These are phyloP conservation scores for Mesoligia furuncula DNA, from an alignment of 2,888 invertebrate species.

Conservation along the genomic window DNA sequence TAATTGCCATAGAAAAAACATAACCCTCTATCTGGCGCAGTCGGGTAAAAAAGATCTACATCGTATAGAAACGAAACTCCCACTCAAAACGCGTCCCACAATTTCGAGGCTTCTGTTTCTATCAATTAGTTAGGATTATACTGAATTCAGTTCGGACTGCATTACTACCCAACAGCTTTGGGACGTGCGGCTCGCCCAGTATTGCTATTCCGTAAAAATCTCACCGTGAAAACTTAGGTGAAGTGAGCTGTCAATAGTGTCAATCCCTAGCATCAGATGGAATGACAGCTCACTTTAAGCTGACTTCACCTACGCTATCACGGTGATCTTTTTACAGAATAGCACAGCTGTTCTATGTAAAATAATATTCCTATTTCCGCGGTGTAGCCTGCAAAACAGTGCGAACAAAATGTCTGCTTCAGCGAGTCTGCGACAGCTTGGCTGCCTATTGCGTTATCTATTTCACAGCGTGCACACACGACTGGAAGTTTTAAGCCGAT, in stretches of 20 bases:
- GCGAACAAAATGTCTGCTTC: background rate
- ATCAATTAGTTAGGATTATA: background rate
- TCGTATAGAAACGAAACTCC: background rate
- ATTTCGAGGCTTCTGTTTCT: background rate
- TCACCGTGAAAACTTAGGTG: too few relatives aligned
- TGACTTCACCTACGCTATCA: too few relatives aligned
- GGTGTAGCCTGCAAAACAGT: background rate
- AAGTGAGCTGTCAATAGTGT: too few relatives aligned
- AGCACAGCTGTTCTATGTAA: too few relatives aligned
- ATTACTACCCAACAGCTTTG: background rate
- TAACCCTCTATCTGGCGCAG: too few relatives aligned
- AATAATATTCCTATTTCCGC: background rate
- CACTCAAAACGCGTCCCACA: background rate
- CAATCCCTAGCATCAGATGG: too few relatives aligned
- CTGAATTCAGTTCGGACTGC: background rate
- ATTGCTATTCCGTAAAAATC: too few relatives aligned
- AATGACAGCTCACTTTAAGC: too few relatives aligned
- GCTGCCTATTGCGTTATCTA: conserved; percentile 9
- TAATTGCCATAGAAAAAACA: too few relatives aligned
- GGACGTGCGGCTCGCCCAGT: background rate
- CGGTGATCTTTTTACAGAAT: too few relatives aligned
- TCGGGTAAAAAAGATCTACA: background rate
- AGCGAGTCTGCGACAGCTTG: background rate
- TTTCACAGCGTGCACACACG: conserved; percentile 21
- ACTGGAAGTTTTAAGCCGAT: background rate